Evolutionary conservation across 2,113 vertebrate species (phyloP).

Genomic region (Mixornis gularis): DNA sequence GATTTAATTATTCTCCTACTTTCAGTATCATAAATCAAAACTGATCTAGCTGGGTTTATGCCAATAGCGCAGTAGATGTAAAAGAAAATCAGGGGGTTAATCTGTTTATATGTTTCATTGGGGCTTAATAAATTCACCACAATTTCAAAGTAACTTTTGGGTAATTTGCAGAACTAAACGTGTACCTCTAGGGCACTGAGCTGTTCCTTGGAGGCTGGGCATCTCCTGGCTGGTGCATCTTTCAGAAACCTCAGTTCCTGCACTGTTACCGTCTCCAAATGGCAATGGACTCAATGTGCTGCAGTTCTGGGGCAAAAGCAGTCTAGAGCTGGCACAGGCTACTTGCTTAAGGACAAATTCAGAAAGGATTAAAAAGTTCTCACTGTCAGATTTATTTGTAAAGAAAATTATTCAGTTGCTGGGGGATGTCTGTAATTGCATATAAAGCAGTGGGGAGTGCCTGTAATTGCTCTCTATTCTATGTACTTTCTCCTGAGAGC

Average conservation of each 20-base stretch:
- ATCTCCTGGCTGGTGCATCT: background rate
- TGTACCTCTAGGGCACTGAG: background rate
- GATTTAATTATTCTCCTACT: background rate
- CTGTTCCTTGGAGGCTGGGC: background rate
- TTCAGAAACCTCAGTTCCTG: background rate
- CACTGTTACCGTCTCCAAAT: fast-evolving
- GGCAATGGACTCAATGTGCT: background rate
- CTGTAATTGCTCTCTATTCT: background rate
- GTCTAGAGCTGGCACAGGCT: background rate
- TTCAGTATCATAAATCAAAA: background rate
- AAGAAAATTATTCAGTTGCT: background rate
- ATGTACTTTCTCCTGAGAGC: background rate
- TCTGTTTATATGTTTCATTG: background rate
- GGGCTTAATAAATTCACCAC: background rate
- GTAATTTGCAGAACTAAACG: background rate
- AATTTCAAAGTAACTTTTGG: background rate
- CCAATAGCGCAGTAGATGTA: background rate
- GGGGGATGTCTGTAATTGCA: background rate
- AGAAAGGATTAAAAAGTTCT: background rate
- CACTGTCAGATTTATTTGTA: background rate
- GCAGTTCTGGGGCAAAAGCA: background rate
- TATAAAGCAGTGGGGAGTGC: background rate
- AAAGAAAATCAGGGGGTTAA: background rate
- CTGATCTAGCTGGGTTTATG: background rate
- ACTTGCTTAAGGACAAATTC: background rate